Evolutionary conservation across 2,113 vertebrate species (phyloP), one percentile per base, ranked within the genome.

Genomic region (Clarias magur): DNA sequence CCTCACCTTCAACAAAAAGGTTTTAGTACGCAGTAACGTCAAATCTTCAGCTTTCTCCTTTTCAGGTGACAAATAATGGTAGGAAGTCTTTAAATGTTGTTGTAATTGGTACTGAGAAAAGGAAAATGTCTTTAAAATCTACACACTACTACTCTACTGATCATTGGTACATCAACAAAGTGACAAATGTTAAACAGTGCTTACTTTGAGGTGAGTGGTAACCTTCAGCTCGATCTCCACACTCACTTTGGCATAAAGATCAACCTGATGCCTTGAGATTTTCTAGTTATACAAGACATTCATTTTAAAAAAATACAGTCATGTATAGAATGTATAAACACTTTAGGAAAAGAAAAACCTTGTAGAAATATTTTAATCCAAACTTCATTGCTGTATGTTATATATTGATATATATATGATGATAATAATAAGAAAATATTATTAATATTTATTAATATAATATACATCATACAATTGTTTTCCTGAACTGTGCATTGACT

Each of bases 181-280:
- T 72, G 3, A 70, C 19, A 48, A 56, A 65, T 80, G 53, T 56
- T 75, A 65, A 82, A 42, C 4, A 21, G 19, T 11, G 82, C 88
- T 87, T 92, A 94, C 93, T 90, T 89, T 93, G 62, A 94, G 92
- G 83, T 92, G 89, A 12, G 85, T 80, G 73, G 87, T 91, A 54
- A 93, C 91, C 62, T 89, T 89, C 2, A 78, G 81, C 2, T 91
- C 89, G 15, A 87, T 92, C 85, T 93, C 88, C 21, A 86, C 68
- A 27, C 81, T 94, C 76, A 92, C 25, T 85, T 90, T 94, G 85
- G 86, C 72, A 68, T 89, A 87, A n/a, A 91, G 88, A 70, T 89
- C 70, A 67, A 87, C 84, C 89, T 89, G 91, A 21, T 90, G 89
- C 30, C 80, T 78, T 67, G 90, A 85, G 82, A 75, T 85, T 81